Evolutionary conservation across 1,140 invertebrate species (phyloP).

Genomic region (Pseudomyrmex gracilis): DNA sequence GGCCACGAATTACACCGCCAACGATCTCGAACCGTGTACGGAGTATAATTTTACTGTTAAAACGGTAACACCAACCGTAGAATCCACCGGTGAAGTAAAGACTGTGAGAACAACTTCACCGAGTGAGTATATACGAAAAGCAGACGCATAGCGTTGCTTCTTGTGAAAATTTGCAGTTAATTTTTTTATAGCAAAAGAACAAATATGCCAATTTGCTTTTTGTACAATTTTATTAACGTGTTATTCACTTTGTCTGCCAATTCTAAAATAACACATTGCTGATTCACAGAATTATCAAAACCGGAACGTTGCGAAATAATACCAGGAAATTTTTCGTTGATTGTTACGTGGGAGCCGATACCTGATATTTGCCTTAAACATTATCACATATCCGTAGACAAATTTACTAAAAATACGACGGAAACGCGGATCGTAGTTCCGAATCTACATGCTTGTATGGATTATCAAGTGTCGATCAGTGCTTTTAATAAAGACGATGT

Average conservation of each 20-base stretch:
- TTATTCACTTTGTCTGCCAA: background rate
- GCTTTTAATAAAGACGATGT: conserved; percentile 63
- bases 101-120: conserved; percentile 67
- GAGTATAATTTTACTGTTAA: conserved; percentile 68
- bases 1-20: conserved; percentile 34
- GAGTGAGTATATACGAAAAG: conserved; percentile 59
- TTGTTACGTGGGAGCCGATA: conserved; percentile 72
- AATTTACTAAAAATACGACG: too few relatives aligned
- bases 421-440: conserved; percentile 21
- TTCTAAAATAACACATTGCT: background rate
- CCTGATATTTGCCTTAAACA: conserved; percentile 70
- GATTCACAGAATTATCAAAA: conserved; percentile 64
- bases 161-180: background rate
- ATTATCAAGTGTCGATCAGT: conserved; percentile 70
- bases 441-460: conserved; percentile 69
- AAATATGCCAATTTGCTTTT: too few relatives aligned
- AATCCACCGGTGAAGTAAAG: conserved; percentile 57
- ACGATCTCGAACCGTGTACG: conserved; percentile 64
- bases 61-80: conserved; percentile 16
- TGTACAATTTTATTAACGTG: background rate
- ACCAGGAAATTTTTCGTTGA: conserved; percentile 63
- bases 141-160: background rate
- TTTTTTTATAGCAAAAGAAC: background rate
- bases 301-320: conserved; percentile 45
- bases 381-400: conserved; percentile 70